phyloP scores from a whole-genome alignment of 2,797 vertebrate species.

The Myotis daubentonii region DNA sequence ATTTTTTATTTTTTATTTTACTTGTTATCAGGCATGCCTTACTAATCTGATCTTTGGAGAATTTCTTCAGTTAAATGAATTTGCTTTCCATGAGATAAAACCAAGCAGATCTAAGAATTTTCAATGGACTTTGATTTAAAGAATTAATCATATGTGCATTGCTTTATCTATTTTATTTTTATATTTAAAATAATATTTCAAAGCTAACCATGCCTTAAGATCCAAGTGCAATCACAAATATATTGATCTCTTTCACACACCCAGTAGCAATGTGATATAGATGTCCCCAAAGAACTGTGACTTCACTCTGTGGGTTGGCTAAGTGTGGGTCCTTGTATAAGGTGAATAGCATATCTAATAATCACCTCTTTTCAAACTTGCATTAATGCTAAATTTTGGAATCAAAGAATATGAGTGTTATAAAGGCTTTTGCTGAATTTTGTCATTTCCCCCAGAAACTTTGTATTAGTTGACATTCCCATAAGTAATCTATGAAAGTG shows the following conservation, averaged over 20 bases:
- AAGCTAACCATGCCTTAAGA: slow-evolving; percentile 42
- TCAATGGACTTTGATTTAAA: slow-evolving; percentile 58
- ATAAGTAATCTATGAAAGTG: background rate
- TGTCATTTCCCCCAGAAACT: background rate
- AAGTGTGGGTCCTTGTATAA: background rate
- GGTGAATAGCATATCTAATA: background rate
- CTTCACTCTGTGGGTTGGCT: background rate
- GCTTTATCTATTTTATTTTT: slow-evolving; percentile 66
- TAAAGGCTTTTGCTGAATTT: background rate
- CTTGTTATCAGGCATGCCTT: slow-evolving; percentile 56
- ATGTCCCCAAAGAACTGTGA: background rate
- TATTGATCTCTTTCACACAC: slow-evolving; percentile 50
- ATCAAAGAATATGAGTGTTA: background rate
- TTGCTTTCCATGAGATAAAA: slow-evolving; percentile 65
- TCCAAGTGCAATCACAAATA: slow-evolving; percentile 49
- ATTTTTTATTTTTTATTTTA: background rate
- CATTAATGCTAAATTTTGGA: background rate
- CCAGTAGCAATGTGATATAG: slow-evolving; percentile 35
- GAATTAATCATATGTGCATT: slow-evolving; percentile 37
- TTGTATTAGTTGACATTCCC: background rate
- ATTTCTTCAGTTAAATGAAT: slow-evolving; percentile 70
- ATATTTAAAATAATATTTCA: slow-evolving; percentile 71
- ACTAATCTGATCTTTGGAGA: slow-evolving; percentile 61
- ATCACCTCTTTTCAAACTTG: background rate
- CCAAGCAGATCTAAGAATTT: slow-evolving; percentile 64